Evolutionary conservation across 2,797 vertebrate species (phyloP).

Genomic region (Pipistrellus pipistrellus): DNA sequence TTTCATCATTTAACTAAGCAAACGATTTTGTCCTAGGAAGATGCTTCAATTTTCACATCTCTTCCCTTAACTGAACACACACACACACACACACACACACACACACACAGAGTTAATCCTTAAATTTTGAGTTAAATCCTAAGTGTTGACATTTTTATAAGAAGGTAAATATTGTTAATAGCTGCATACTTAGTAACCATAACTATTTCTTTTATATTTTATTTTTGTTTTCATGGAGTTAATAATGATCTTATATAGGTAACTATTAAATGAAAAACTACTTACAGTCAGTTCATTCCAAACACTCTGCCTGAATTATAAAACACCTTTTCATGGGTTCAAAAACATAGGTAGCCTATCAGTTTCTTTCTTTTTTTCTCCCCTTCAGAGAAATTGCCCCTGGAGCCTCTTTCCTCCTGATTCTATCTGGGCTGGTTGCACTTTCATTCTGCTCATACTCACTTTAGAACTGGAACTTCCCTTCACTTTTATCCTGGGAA

Average conservation of each 20-base stretch:
- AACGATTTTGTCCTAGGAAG: background rate
- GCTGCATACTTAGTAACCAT: background rate
- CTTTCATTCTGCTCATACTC: background rate
- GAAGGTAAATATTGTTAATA: background rate
- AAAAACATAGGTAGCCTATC: background rate
- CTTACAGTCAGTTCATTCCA: background rate
- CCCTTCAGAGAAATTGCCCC: background rate
- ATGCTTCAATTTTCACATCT: background rate
- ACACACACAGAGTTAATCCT: background rate
- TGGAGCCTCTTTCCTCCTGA: background rate
- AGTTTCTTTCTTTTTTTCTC: background rate
- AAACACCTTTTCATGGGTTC: background rate
- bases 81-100: no score
- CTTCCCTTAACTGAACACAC: background rate
- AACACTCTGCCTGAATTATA: background rate
- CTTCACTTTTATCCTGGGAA: background rate
- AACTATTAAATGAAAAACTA: constrained; percentile 11
- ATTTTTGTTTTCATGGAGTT: background rate
- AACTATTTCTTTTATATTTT: background rate
- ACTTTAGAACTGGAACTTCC: background rate
- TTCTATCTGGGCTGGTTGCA: background rate
- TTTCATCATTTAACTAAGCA: background rate
- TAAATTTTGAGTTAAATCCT: background rate
- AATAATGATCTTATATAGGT: background rate
- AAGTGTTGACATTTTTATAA: background rate